Evolutionary conservation across 2,113 vertebrate species (phyloP), one percentile per base, ranked within the genome.

Genomic region (Typhlomys cinereus): DNA sequence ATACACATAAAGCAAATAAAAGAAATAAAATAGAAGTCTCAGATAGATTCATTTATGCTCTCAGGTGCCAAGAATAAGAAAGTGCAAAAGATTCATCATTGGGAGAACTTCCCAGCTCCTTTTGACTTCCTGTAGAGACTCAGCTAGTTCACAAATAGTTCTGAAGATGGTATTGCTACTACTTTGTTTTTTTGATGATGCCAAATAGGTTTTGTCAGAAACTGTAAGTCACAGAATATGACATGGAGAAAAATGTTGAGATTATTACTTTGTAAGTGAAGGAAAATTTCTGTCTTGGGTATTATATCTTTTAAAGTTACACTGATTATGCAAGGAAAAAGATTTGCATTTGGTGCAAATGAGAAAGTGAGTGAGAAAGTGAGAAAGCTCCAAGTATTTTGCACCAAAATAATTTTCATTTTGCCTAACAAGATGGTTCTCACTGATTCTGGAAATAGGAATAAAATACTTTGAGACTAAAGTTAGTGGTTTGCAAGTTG

Each of bases 61-160:
- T 89, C 97, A 97, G 80, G 80, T 97, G 95, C 75, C 79, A 92
- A 86, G 29, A 94, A 89, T 52, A 59, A 88, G 82, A 88, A 94
- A 92, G 83, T 82, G n/a, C 70, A 93, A 71, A 86, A 57, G 5
- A 11, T 57, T 27, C 1, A 87, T 25, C 62, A 82, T 73, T 41
- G 14, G 64, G 61, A 87, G 44, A 74, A 54, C 59, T 50, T 91
- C 14, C 13, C 21, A 46, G 17, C 12, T 73, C 20, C 34, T 79
- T 48, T 61, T 91, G 75, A 84, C 13, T 50, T 23, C 69, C 73
- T 25, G 17, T 39, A 74, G 10, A 69, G 36, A 94, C 21, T 62
- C 10, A 36, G 31, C 92, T 76, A n/a, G n/a, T 84, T 89, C n/a
- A 78, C 48, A 74, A 64, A 76, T 54, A 87, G 11, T 70, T 95